A percentile compares a stretch with the other conserved stretches of the same genome.
phyloP scores from a whole-genome alignment of 2,113 vertebrate genomes.

The Sander lucioperca region DNA sequence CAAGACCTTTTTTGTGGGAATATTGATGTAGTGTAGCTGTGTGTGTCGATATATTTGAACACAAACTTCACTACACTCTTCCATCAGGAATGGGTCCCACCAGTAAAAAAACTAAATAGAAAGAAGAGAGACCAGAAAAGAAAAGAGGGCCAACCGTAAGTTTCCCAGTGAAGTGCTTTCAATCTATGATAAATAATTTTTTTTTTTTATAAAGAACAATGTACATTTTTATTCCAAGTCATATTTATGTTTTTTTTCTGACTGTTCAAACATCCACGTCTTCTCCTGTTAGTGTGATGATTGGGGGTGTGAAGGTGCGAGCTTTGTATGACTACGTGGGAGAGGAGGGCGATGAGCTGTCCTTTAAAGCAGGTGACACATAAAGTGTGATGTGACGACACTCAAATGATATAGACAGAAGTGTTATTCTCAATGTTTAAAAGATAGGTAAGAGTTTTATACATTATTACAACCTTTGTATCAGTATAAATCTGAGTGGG shows the following conservation, averaged over 20 bases:
- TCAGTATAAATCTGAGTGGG: background rate
- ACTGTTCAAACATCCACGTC: background rate
- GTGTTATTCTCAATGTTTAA: slow-evolving; percentile 10
- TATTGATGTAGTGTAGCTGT: background rate
- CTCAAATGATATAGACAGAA: background rate
- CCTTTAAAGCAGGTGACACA: slow-evolving; percentile 84
- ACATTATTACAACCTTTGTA: slow-evolving; percentile 14
- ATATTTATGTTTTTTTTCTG: background rate
- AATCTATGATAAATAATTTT: background rate
- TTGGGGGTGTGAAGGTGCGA: slow-evolving; percentile 85
- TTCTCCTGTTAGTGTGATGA: slow-evolving; percentile 80
- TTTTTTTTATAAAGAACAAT: background rate
- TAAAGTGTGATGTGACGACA: slow-evolving; percentile 18
- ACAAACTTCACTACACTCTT: slow-evolving; percentile 1
- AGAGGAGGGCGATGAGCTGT: slow-evolving; percentile 85
- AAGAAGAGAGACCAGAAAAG: slow-evolving; percentile 79
- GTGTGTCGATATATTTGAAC: background rate
- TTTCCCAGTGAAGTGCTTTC: background rate
- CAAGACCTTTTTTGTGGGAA: background rate
- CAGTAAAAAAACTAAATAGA: slow-evolving; percentile 83
- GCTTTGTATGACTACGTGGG: slow-evolving; percentile 84
- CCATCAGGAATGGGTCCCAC: slow-evolving; percentile 86
- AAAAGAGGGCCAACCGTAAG: slow-evolving; percentile 80
- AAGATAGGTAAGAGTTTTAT: background rate
- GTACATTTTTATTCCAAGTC: background rate